phyloP scores from a whole-genome alignment of 2,888 invertebrate species.

The Hedya salicella region DNA sequence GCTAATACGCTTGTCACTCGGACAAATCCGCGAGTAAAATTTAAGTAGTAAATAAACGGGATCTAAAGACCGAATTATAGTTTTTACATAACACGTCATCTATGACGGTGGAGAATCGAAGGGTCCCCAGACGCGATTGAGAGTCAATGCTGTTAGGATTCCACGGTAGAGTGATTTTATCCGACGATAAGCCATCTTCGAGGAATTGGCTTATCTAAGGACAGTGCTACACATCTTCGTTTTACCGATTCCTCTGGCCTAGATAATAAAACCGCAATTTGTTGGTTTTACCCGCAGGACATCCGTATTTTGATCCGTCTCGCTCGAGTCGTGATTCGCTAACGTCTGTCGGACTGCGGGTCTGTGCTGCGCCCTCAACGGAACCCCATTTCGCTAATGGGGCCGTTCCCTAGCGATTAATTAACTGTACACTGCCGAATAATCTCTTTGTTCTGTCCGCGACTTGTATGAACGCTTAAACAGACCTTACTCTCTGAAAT shows the following conservation, averaged over 20 bases:
- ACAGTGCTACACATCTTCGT: constrained; percentile 59
- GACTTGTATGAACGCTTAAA: constrained; percentile 50
- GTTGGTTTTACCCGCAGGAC: constrained; percentile 30
- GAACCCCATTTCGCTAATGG: constrained; percentile 62
- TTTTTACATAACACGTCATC: constrained; percentile 41
- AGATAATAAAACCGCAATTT: constrained; percentile 43
- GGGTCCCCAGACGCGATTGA: constrained; percentile 65
- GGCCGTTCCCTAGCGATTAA: constrained; percentile 65
- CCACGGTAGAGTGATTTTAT: constrained; percentile 71
- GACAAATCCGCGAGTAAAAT: background rate
- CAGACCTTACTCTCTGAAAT: constrained; percentile 52
- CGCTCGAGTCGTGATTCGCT: constrained; percentile 52
- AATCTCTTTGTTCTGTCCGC: constrained; percentile 59
- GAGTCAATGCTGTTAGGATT: constrained; percentile 72
- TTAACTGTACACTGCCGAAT: constrained; percentile 65
- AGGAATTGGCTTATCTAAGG: constrained; percentile 66
- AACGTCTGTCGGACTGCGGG: constrained; percentile 48
- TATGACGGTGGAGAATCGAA: constrained; percentile 57
- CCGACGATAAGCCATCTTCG: constrained; percentile 63
- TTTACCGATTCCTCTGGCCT: constrained; percentile 55
- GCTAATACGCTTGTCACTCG: too few species aligned
- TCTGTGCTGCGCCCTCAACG: constrained; percentile 46
- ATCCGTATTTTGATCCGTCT: constrained; percentile 47
- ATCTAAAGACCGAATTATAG: background rate
- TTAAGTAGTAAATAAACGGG: background rate